Evolutionary conservation across 1,140 invertebrate species (phyloP).

Genomic region (Megalopta genalis): DNA sequence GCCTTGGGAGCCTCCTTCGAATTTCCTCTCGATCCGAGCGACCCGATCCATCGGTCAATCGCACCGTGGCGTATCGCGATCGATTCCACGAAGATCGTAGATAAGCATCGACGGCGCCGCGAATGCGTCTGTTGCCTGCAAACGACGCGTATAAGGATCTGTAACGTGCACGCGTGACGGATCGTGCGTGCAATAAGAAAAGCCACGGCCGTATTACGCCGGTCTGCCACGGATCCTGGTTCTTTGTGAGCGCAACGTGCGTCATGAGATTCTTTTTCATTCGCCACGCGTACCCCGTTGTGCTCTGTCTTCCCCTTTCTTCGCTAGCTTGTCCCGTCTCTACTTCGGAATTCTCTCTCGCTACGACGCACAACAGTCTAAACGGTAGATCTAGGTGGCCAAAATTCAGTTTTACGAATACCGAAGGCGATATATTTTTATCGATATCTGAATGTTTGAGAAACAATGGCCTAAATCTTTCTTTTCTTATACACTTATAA

Average conservation of each 20-base stretch:
- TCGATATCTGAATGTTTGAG: too few species aligned
- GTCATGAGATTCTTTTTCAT: conserved; percentile 47
- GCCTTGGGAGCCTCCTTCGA: neutral
- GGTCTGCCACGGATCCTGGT: conserved; percentile 32
- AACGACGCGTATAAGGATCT: conserved; percentile 21
- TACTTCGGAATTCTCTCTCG: neutral
- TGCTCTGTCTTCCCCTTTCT: neutral
- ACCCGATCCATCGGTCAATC: conserved; percentile 6
- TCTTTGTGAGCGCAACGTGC: conserved; percentile 43
- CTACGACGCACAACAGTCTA: too few species aligned
- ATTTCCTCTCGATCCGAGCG: conserved; percentile 5
- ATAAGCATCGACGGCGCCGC: conserved; percentile 13
- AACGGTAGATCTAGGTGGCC: too few species aligned
- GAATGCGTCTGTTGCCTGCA: conserved; percentile 1
- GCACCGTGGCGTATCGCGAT: neutral
- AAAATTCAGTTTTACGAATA: too few species aligned
- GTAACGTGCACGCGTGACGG: conserved; percentile 30
- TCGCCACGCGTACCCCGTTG: conserved; percentile 12
- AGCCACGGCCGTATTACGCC: conserved; percentile 4
- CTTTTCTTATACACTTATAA: too few species aligned
- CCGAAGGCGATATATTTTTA: too few species aligned
- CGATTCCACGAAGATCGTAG: conserved; percentile 9
- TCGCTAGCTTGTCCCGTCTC: neutral
- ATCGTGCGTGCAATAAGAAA: conserved; percentile 33
- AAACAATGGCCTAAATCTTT: too few species aligned